phyloP scores from a whole-genome alignment of 2,797 vertebrate species.

The Pangasius larnaudii region DNA sequence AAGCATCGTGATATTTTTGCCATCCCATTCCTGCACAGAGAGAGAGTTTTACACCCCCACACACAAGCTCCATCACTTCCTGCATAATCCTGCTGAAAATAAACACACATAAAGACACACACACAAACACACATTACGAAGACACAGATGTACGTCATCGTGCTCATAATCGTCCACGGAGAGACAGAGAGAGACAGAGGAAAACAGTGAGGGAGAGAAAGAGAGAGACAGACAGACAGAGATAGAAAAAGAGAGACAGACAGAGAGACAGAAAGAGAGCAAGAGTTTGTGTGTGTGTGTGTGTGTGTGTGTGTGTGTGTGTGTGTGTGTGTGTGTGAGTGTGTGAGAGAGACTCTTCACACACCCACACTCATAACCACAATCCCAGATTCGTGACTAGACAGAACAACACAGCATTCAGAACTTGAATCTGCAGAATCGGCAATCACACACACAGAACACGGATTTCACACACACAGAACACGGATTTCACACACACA shows the following conservation, averaged over 20 bases:
- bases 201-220: background rate
- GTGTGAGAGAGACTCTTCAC: background rate
- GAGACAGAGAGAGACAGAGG: background rate
- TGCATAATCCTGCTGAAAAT: slow-evolving; percentile 13
- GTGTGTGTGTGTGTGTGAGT: background rate
- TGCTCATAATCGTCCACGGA: background rate
- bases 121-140: slow-evolving; percentile 16
- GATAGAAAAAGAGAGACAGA: background rate
- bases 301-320: too few species aligned
- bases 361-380: slow-evolving; percentile 16
- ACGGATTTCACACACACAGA: background rate
- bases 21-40: background rate
- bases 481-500: too few species aligned
- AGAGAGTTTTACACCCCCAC: background rate
- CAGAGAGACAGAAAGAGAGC: background rate
- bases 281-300: background rate
- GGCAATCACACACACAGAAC: background rate
- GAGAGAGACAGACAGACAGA: background rate
- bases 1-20: background rate
- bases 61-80: background rate
- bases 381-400: slow-evolving; percentile 19
- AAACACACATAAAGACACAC: slow-evolving; percentile 8
- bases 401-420: slow-evolving; percentile 18
- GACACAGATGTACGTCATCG: slow-evolving; percentile 14
- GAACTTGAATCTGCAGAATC: background rate